Evolutionary conservation across 2,888 invertebrate genomes (phyloP), one percentile per base, ranked within the genome.

Genomic region (Hydroisotoma schaefferi): DNA sequence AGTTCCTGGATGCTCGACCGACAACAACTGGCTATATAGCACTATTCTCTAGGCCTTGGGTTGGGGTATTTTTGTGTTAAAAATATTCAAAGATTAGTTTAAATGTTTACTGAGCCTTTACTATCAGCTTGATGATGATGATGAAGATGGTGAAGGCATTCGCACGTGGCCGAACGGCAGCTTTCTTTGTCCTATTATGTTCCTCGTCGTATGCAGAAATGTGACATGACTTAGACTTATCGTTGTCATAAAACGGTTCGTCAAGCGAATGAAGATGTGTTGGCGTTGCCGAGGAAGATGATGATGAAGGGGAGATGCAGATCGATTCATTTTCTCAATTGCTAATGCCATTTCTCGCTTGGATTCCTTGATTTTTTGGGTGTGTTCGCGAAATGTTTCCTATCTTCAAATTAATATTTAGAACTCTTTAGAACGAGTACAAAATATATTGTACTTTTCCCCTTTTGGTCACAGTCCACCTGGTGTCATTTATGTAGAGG

Each of bases 1-100:
- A 56, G 56, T 56, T 56, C 56, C 56, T 56, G 55, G 33, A 33
- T 33, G 33, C 15, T 33, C 15, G 8, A n/a, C n/a, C n/a, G n/a
- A n/a, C n/a, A n/a, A n/a, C n/a, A n/a, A n/a, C n/a, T n/a, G n/a
- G n/a, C n/a, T n/a, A n/a, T n/a, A n/a, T 46, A 44, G 20, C 20
- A 8, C 43, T 10, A 43, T 43, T 43, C 43, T 18, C 20, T 33
- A 33, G 33, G 15, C 15, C 15, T 33, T 10, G 15, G 15, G 8
- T 8, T 33, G 33, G 33, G 15, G 15, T 33, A 33, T 33, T 33
- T 33, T 33, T 8, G 33, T 8, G 15, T 33, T 33, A 33, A 33
- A n/a, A 33, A 10, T 8, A 8, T 33, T 33, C 33, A 33, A 10
- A 15, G 33, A 8, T 10, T 15, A 10, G 15, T 15, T 15, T 33